These are phyloP conservation scores for Poeciliopsis gracilis DNA, from an alignment of 2,797 vertebrate genomes.

Conservation along the genomic window DNA sequence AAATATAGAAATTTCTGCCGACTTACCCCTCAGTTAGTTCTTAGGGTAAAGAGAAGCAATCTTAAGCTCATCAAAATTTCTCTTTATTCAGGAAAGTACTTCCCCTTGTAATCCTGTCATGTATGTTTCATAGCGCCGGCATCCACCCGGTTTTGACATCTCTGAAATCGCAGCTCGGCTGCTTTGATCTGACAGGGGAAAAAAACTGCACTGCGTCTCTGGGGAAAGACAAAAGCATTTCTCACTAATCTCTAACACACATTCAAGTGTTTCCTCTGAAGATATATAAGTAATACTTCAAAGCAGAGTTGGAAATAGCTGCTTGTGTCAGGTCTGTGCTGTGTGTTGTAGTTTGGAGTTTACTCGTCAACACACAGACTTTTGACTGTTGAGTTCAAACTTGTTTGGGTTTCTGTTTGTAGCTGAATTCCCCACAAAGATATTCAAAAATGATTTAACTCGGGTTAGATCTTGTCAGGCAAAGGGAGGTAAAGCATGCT, in stretches of 20 bases:
- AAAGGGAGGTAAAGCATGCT: conserved; percentile 23
- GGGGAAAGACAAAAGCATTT: conserved; percentile 20
- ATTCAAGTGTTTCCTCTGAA: conserved; percentile 27
- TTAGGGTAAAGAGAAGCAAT: conserved; percentile 8
- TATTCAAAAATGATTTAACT: conserved; percentile 13
- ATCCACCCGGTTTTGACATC: conserved; percentile 22
- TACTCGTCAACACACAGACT: background rate
- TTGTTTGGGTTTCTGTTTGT: conserved; percentile 3
- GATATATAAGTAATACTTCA: conserved; percentile 38
- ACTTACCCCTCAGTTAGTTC: background rate
- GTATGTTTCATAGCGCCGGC: conserved; percentile 41
- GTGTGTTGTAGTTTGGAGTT: conserved; percentile 2
- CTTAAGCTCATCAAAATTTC: conserved; percentile 24
- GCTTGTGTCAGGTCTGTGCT: conserved; percentile 1
- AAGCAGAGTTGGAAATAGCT: conserved; percentile 13
- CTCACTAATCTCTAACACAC: conserved; percentile 24
- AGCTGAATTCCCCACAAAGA: conserved; percentile 14
- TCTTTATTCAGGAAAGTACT: conserved; percentile 19
- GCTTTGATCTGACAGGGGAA: conserved; percentile 43
- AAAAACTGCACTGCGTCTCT: conserved; percentile 15
- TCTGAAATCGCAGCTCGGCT: conserved; percentile 13
- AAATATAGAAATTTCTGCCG: background rate
- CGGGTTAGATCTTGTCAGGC: conserved; percentile 11
- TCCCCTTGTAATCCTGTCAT: conserved; percentile 29
- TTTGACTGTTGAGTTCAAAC: conserved; percentile 1